Conservation (phyloP, 1,140 invertebrate genomes). For the Drosophila bocki region DNA sequence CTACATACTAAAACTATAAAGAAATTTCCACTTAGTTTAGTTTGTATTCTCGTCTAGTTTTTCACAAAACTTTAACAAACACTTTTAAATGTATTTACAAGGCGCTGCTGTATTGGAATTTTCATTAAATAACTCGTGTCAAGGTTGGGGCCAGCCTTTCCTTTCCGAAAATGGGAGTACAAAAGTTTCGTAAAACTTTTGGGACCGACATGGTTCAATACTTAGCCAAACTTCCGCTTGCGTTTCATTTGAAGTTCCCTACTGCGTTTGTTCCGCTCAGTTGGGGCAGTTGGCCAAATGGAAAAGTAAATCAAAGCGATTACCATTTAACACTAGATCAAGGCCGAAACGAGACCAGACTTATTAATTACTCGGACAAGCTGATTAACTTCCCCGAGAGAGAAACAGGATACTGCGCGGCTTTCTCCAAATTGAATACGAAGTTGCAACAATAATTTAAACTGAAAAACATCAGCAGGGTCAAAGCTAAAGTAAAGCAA, state of each 20-base stretch:
- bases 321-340: slow-evolving; percentile 45
- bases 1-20: not conserved
- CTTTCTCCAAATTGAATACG: slow-evolving; percentile 4
- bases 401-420: not conserved
- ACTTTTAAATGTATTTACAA: not conserved
- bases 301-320: slow-evolving; percentile 66
- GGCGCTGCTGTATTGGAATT: not conserved
- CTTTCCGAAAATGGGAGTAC: slow-evolving; percentile 30
- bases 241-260: slow-evolving; percentile 53
- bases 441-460: slow-evolving; percentile 12
- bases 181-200: slow-evolving; percentile 64
- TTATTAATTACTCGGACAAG: slow-evolving; percentile 66
- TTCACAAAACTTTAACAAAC: not conserved
- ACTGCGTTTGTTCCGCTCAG: slow-evolving; percentile 52
- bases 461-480: slow-evolving; percentile 5
- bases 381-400: slow-evolving; percentile 41
- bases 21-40: not conserved
- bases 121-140: slow-evolving; percentile 14
- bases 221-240: slow-evolving; percentile 51
- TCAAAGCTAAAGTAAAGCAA: slow-evolving; percentile 17
- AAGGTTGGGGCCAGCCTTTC: slow-evolving; percentile 4
- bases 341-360: slow-evolving; percentile 11
- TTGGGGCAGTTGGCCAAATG: slow-evolving; percentile 43
- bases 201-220: slow-evolving; percentile 40
- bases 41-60: not conserved